Percentiles rank a stretch among this genome's conserved stretches.
phyloP scores from a whole-genome alignment of 2,888 invertebrate species.

The Cheilosia scutellata region DNA sequence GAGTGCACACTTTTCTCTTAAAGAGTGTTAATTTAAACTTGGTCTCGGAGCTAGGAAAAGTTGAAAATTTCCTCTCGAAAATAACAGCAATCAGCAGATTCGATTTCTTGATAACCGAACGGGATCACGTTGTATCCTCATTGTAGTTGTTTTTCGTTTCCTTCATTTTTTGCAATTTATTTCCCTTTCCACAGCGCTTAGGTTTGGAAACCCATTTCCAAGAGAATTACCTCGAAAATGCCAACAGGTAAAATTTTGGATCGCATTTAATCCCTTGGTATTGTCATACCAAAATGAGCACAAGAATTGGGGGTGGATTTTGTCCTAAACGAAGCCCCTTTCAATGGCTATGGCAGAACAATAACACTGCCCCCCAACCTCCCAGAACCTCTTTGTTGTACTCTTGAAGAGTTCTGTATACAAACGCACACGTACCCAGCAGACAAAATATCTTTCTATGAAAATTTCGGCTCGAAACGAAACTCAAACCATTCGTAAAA shows the following conservation, averaged over 20 bases:
- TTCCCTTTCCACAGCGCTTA: neutral
- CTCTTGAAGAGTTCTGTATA: too few species aligned
- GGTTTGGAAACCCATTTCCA: slow-evolving; percentile 3
- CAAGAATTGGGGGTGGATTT: neutral
- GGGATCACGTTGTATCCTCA: slow-evolving; percentile 6
- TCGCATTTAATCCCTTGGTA: slow-evolving; percentile 27
- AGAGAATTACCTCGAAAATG: slow-evolving; percentile 20
- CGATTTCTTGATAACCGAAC: slow-evolving; percentile 36
- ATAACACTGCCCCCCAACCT: neutral
- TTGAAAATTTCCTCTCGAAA: slow-evolving; percentile 3
- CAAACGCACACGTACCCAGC: neutral
- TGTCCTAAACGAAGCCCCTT: slow-evolving; percentile 18
- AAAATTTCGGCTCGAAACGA: neutral
- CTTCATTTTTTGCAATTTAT: slow-evolving; percentile 6
- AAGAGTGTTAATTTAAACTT: slow-evolving; percentile 47
- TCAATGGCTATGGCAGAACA: slow-evolving; percentile 30
- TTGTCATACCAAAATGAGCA: neutral
- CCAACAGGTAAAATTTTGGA: slow-evolving; percentile 39
- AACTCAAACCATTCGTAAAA: slow-evolving; percentile 43
- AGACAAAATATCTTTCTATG: too few species aligned
- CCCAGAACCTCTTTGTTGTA: neutral
- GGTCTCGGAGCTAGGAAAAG: neutral
- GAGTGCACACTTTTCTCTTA: slow-evolving; percentile 11
- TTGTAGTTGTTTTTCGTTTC: neutral
- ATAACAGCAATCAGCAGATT: slow-evolving; percentile 35